Conservation (phyloP, 2,113 vertebrate genomes). For the Polypterus bichir region DNA sequence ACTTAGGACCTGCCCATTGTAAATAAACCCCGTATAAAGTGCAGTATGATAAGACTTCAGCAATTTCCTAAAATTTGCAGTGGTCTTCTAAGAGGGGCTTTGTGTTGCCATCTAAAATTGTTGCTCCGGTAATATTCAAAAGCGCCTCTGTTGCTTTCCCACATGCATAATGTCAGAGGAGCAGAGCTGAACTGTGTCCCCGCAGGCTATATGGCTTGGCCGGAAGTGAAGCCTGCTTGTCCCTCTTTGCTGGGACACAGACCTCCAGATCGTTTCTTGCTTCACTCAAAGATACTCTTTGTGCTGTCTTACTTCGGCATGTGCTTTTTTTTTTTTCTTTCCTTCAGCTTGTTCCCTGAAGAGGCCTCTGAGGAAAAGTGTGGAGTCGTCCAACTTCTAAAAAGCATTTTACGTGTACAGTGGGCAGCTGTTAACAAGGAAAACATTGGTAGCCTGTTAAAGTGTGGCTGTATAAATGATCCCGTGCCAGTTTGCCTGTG, state of each 20-base stretch:
- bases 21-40: too few species aligned
- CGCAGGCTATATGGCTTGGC: too few species aligned
- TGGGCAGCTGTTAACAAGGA: neutral
- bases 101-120: too few species aligned
- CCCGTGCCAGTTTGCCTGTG: slow-evolving; percentile 18
- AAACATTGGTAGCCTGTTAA: slow-evolving; percentile 1
- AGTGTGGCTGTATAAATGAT: neutral
- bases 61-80: too few species aligned
- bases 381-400: neutral
- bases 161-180: too few species aligned
- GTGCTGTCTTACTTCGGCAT: neutral
- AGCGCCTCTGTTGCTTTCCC: too few species aligned
- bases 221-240: too few species aligned
- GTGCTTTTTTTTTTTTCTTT: neutral
- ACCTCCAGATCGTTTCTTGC: neutral
- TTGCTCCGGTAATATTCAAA: too few species aligned
- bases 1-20: too few species aligned
- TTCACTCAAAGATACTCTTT: slow-evolving; percentile 5
- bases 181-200: too few species aligned
- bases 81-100: too few species aligned
- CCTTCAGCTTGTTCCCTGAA: neutral
- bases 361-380: slow-evolving; percentile 1
- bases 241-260: neutral
- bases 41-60: too few species aligned
- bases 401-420: neutral